Percentiles rank a stretch among this genome's conserved stretches.
Evolutionary conservation across 23 tunicate species (phyloP).

Genomic region (Diplosoma virens): DNA sequence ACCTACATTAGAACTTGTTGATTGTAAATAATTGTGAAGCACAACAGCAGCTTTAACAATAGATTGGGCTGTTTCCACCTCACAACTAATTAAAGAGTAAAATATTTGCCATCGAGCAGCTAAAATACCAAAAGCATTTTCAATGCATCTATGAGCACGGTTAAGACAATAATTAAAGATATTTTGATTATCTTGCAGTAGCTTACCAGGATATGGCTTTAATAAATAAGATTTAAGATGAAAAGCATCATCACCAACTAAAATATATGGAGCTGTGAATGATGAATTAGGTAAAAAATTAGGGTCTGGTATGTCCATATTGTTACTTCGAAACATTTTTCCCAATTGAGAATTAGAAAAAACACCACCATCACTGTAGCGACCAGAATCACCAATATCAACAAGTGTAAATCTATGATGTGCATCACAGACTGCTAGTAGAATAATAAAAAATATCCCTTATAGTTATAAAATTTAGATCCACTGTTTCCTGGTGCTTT

Average conservation of each 20-base stretch:
- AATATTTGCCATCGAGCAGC: conserved; percentile 40
- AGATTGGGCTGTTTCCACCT: conserved; percentile 11
- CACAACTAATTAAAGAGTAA: conserved; percentile 8
- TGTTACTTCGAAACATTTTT: neutral
- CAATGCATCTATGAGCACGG: conserved; percentile 50
- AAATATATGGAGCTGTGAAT: conserved; percentile 17
- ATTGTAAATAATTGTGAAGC: conserved; percentile 42
- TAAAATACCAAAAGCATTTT: conserved; percentile 63
- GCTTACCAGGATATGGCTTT: conserved; percentile 48
- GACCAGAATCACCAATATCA: conserved; percentile 39
- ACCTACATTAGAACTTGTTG: neutral
- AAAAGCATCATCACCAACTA: conserved; percentile 61
- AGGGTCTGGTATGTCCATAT: conserved; percentile 25
- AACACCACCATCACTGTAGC: conserved; percentile 48
- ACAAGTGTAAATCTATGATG: conserved; percentile 25
- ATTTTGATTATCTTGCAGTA: neutral
- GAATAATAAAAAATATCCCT: conserved; percentile 43
- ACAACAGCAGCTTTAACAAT: conserved; percentile 43
- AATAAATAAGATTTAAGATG: conserved; percentile 33
- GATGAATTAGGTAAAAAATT: neutral
- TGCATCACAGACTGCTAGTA: conserved; percentile 46
- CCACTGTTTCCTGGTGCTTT: conserved; percentile 59
- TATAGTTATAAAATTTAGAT: conserved; percentile 50
- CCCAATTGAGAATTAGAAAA: conserved; percentile 35
- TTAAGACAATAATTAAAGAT: conserved; percentile 44